Evolutionary conservation across 2,113 vertebrate genomes (phyloP).

Genomic region (Nothobranchius furzeri): DNA sequence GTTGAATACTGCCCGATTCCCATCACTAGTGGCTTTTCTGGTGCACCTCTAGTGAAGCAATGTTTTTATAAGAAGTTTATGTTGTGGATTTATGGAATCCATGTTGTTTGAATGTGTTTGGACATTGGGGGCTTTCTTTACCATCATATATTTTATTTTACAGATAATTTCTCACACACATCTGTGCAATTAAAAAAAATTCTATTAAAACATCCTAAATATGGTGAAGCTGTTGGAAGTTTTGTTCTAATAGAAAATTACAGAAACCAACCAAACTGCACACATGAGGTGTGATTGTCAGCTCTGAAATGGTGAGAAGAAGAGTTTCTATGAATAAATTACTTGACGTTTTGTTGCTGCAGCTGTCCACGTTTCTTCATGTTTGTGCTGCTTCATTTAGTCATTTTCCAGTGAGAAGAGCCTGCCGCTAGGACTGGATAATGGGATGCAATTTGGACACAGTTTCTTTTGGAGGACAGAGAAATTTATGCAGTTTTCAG

Average conservation of each 20-base stretch:
- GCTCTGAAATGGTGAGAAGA: neutral
- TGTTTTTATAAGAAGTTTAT: too few species aligned
- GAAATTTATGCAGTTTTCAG: neutral
- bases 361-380: neutral
- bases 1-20: too few species aligned
- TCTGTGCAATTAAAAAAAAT: neutral
- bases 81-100: too few species aligned
- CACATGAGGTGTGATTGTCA: neutral
- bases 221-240: too few species aligned
- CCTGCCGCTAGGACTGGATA: neutral
- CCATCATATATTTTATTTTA: neutral
- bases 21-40: too few species aligned
- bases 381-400: neutral
- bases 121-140: neutral
- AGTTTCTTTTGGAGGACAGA: neutral
- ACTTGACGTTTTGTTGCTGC: neutral
- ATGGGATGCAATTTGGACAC: constrained; percentile 2
- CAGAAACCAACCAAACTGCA: neutral
- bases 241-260: constrained; percentile 4
- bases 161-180: neutral
- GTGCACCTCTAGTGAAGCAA: too few species aligned
- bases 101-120: too few species aligned
- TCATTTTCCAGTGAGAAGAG: neutral
- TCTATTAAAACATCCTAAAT: too few species aligned
- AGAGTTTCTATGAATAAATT: neutral